Evolutionary conservation across 2,797 vertebrate species (phyloP).

Genomic region (Kryptopterus vitreolus): DNA sequence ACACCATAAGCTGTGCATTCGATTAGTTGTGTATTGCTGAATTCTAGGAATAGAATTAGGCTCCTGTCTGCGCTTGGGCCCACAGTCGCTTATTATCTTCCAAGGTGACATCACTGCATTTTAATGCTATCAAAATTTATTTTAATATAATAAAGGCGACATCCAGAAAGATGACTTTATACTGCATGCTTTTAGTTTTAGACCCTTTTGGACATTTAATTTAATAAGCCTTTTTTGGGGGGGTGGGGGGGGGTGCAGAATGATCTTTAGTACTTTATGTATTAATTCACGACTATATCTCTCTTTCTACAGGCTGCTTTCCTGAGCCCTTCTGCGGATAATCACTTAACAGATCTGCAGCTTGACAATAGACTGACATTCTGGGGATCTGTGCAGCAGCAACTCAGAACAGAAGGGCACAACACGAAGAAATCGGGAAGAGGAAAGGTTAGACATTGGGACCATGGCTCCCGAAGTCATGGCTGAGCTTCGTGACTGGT

Average conservation of each 20-base stretch:
- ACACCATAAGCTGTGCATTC: no score
- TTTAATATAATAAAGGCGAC: no score
- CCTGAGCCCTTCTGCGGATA: constrained; percentile 51
- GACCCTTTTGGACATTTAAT: constrained; percentile 27
- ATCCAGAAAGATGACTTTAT: constrained; percentile 46
- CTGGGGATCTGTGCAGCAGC: constrained; percentile 35
- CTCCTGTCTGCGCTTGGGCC: no score
- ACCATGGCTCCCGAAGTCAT: constrained; percentile 71
- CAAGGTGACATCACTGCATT: constrained; percentile 1
- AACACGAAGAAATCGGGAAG: constrained; percentile 8
- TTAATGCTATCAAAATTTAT: constrained; percentile 14
- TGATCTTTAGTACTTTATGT: constrained; percentile 20
- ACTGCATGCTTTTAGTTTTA: constrained; percentile 51
- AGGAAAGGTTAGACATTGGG: constrained; percentile 7
- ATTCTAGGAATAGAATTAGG: no score
- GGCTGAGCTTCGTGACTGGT: constrained; percentile 75
- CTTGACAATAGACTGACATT: constrained; percentile 25
- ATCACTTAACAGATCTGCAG: background rate
- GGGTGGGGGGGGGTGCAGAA: constrained; percentile 19
- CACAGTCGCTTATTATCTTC: background rate
- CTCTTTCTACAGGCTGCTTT: constrained; percentile 64
- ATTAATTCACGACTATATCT: constrained; percentile 52
- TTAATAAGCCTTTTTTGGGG: constrained; percentile 35
- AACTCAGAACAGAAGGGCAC: background rate
- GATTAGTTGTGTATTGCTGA: no score